Percentiles rank a stretch among this genome's conserved stretches.
Evolutionary conservation across 2,797 vertebrate species (phyloP).

Genomic region (Silurus lanzhouensis): DNA sequence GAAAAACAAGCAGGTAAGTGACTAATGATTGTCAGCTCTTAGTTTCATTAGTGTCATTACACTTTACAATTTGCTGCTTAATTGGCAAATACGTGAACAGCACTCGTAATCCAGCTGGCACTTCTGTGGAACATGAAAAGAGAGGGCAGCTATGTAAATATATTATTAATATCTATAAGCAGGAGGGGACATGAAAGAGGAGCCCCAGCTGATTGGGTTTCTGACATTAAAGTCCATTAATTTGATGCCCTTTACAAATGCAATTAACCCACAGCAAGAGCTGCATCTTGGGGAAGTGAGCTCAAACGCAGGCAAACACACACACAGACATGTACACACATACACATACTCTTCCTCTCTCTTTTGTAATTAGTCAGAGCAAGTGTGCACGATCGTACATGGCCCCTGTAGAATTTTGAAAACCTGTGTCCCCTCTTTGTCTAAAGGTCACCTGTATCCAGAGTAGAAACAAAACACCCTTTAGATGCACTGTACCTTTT

Average conservation of each 20-base stretch:
- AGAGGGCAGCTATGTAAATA: slow-evolving; percentile 54
- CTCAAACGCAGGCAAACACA: slow-evolving; percentile 50
- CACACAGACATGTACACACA: slow-evolving; percentile 51
- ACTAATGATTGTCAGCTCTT: slow-evolving; percentile 58
- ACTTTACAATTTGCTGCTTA: slow-evolving; percentile 58
- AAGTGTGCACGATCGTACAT: slow-evolving; percentile 11
- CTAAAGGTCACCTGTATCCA: slow-evolving; percentile 55
- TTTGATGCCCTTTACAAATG: slow-evolving; percentile 77
- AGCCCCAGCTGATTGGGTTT: slow-evolving; percentile 68
- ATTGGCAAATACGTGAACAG: slow-evolving; percentile 54
- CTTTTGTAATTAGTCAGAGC: slow-evolving; percentile 43
- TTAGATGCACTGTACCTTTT: slow-evolving; percentile 33
- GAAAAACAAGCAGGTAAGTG: slow-evolving; percentile 52
- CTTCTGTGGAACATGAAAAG: slow-evolving; percentile 51
- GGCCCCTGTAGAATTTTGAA: slow-evolving; percentile 26
- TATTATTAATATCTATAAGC: slow-evolving; percentile 61
- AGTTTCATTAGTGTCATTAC: slow-evolving; percentile 58
- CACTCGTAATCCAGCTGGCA: slow-evolving; percentile 49
- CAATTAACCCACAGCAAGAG: slow-evolving; percentile 72
- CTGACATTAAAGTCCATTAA: slow-evolving; percentile 79
- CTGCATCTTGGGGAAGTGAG: slow-evolving; percentile 45
- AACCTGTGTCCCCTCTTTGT: slow-evolving; percentile 22
- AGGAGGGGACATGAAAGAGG: slow-evolving; percentile 53
- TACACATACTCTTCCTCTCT: slow-evolving; percentile 33
- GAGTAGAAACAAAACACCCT: slow-evolving; percentile 43